phyloP scores from a whole-genome alignment of 2,113 vertebrate genomes.

The Phasianus colchicus region DNA sequence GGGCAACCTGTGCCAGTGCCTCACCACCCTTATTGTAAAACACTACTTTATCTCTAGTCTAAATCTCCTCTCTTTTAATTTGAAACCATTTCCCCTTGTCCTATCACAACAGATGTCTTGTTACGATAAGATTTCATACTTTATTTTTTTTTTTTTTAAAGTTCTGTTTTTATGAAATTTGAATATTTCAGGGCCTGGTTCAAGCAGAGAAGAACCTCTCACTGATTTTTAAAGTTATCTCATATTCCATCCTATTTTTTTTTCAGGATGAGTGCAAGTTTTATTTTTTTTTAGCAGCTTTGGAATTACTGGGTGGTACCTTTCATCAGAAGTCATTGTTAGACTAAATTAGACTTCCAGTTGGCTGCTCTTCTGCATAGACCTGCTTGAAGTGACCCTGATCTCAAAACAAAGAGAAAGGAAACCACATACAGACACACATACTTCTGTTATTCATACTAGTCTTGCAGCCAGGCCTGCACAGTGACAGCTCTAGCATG shows the following conservation, averaged over 20 bases:
- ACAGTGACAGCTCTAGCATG: background rate
- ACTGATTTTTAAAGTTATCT: background rate
- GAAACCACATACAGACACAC: background rate
- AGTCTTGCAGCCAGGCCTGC: background rate
- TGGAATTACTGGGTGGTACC: background rate
- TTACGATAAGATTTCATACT: background rate
- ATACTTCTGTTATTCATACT: background rate
- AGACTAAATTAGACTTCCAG: background rate
- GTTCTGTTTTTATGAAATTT: background rate
- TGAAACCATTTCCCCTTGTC: no score
- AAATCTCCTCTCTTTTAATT: no score
- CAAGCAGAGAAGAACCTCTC: background rate
- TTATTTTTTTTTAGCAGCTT: background rate
- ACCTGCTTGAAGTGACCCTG: background rate
- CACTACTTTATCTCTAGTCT: no score
- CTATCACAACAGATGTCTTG: background rate
- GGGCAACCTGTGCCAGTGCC: no score
- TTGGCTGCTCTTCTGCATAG: background rate
- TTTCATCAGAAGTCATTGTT: background rate
- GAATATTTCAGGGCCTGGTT: background rate
- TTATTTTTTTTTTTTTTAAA: background rate
- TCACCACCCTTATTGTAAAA: no score
- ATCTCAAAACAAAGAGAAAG: background rate
- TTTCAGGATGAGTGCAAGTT: background rate
- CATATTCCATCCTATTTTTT: background rate